Base-by-base conservation (phyloP, 2,797 vertebrate genomes). In the Emydoidea blandingii region DNA sequence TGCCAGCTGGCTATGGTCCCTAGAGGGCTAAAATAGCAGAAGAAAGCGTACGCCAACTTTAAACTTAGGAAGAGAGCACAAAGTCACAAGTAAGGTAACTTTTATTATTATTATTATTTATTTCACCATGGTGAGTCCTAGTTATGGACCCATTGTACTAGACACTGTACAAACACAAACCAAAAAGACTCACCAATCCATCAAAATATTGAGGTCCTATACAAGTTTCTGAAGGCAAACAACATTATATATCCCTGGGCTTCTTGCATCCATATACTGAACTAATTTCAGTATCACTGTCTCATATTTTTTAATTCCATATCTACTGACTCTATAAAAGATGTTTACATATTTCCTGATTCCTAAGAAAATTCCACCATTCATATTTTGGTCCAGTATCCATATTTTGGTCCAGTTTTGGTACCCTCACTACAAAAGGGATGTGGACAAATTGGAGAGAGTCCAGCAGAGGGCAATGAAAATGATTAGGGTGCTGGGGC, bases 11-110 rank as follows among this genome's bases (percentile, higher is more conserved):
- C 88, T 87, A 81, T 85, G 89, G 41, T 37, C 79, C 18, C 74
- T 81, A 93, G 85, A 79, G 54, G 68, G 54, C 59, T 92, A 53
- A 74, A 90, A 89, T 96, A 74, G 23, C 83, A 91, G 86, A 93
- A 95, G 91, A 91, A 95, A 72, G 65, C 65, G 11, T 87, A 41
- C 4, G 87, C 94, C 81, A 89, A 27, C 65, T 90, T 37, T 12
- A 72, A 9, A 27, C 72, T 91, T 87, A 90, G 25, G 53, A 50
- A 80, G 44, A 89, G 34, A 92, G 19, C 14, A 89, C 16, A 86
- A 87, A 44, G 41, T 25, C 8, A 44, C 21, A 76, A 47, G 12
- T 47, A 76, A 10, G 11, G n/a, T 10, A 21, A 41, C 37, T 72
- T 41, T 50, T 84, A 10, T 16, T 19, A 65, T 65, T 19, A 65